phyloP scores from a whole-genome alignment of 2,113 vertebrate genomes.

The Panurus biarmicus region DNA sequence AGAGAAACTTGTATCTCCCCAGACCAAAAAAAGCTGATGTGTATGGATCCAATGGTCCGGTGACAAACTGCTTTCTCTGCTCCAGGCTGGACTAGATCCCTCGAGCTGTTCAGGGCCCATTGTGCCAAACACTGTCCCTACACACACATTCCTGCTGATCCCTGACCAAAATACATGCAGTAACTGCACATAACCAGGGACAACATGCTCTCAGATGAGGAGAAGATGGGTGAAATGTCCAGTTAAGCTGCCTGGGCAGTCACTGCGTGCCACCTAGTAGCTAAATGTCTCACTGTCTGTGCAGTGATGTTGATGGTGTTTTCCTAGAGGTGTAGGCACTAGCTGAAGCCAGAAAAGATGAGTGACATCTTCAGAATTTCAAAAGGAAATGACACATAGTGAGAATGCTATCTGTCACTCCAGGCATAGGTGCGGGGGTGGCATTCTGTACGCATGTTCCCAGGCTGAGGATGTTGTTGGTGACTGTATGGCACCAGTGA shows the following conservation, averaged over 20 bases:
- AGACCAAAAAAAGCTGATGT: neutral
- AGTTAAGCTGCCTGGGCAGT: neutral
- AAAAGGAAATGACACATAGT: neutral
- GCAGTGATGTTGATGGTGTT: neutral
- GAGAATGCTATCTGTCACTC: neutral
- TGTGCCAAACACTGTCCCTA: accelerated
- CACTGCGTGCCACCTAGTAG: accelerated
- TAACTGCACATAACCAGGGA: neutral
- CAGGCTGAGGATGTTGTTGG: neutral
- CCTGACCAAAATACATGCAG: accelerated
- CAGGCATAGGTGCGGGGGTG: neutral
- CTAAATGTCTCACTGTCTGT: neutral
- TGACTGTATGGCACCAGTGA: neutral
- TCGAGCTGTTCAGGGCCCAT: neutral
- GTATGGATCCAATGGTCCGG: neutral
- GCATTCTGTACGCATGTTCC: neutral
- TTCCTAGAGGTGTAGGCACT: neutral
- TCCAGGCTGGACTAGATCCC: neutral
- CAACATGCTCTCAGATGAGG: neutral
- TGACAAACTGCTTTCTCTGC: neutral
- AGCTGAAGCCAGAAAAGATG: neutral
- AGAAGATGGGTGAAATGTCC: neutral
- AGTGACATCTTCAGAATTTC: neutral
- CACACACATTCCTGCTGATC: neutral
- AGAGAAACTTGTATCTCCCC: neutral